Percentiles rank a stretch among this genome's conserved stretches.
Evolutionary conservation across 2,888 invertebrate species (phyloP).

Genomic region (Ryuthela nishihirai): DNA sequence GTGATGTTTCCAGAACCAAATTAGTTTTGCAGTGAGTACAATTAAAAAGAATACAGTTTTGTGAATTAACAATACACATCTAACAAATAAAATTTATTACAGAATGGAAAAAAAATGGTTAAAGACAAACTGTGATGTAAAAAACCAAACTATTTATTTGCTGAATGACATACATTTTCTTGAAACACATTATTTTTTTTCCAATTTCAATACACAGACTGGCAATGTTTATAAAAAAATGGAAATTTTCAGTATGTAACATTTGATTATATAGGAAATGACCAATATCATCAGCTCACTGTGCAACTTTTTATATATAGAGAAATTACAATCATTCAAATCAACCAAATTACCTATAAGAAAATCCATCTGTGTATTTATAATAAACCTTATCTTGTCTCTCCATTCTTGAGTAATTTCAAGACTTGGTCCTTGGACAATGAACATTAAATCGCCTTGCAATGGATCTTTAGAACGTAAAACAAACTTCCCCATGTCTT

Average conservation of each 20-base stretch:
- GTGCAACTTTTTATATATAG: not conserved
- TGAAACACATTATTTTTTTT: too few species aligned
- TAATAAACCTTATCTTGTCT: conserved; percentile 72
- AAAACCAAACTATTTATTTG: too few species aligned
- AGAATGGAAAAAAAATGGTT: too few species aligned
- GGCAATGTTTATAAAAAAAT: not conserved
- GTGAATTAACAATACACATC: too few species aligned
- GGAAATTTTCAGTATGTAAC: not conserved
- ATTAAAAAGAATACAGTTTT: too few species aligned
- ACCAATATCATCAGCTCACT: too few species aligned
- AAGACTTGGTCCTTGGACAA: conserved; percentile 70
- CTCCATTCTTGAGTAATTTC: conserved; percentile 80
- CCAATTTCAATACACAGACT: not conserved
- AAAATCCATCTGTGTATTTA: conserved; percentile 91
- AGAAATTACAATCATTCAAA: not conserved
- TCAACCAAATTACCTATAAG: conserved; percentile 58
- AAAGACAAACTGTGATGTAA: too few species aligned
- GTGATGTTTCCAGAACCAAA: too few species aligned
- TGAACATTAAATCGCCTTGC: conserved; percentile 68
- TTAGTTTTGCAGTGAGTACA: too few species aligned
- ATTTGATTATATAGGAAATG: not conserved
- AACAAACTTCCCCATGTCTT: conserved; percentile 67
- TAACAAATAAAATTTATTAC: too few species aligned
- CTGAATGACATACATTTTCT: too few species aligned
- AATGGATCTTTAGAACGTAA: conserved; percentile 79